Conservation (phyloP, 1,140 invertebrate species). For the Diorhabda carinulata region DNA sequence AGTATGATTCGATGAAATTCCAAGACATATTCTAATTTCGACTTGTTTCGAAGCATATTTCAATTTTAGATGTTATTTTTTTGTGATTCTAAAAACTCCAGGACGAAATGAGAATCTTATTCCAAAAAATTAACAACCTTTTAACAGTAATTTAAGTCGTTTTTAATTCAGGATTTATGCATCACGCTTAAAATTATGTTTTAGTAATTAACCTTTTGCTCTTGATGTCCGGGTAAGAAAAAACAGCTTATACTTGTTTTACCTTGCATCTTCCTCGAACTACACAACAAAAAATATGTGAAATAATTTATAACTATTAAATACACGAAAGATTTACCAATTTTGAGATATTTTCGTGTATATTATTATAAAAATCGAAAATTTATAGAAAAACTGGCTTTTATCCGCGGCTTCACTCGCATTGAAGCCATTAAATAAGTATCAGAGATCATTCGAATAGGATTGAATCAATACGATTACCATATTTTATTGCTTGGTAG, state of each 20-base stretch:
- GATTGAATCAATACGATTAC: too few species aligned
- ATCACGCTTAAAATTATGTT: constrained; percentile 24
- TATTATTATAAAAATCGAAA: too few species aligned
- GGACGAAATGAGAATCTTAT: neutral
- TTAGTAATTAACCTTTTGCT: constrained; percentile 25
- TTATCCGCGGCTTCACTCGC: too few species aligned
- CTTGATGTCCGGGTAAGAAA: constrained; percentile 7
- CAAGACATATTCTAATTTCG: neutral
- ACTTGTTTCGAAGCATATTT: neutral
- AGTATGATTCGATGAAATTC: too few species aligned
- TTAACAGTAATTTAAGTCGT: constrained; percentile 32
- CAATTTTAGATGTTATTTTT: neutral
- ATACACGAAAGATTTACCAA: too few species aligned
- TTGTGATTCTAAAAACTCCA: neutral
- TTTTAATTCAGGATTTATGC: constrained; percentile 34
- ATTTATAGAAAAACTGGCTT: too few species aligned
- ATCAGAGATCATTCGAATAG: too few species aligned
- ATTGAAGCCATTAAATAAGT: too few species aligned
- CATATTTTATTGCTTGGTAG: too few species aligned
- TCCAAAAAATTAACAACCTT: constrained; percentile 36
- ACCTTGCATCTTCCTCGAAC: constrained; percentile 5
- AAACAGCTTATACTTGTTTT: constrained; percentile 19
- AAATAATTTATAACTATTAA: too few species aligned
- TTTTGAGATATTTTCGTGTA: too few species aligned
- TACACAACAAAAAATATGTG: neutral